Evolutionary conservation across 1,140 invertebrate species (phyloP).

Genomic region (Oppia nitens): DNA sequence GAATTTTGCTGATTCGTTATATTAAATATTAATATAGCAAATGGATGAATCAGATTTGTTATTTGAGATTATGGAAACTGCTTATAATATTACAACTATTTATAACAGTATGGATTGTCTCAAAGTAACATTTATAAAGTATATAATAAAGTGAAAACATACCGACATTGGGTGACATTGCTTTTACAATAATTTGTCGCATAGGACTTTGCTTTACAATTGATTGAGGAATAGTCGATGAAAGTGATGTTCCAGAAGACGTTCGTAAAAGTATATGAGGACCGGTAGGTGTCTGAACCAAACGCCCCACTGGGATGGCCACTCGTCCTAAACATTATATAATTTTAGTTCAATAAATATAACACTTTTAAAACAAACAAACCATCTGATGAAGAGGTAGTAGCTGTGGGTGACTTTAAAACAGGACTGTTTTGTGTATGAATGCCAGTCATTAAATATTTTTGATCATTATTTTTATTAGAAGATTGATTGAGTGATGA

Average conservation of each 20-base stretch:
- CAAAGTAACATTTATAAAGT: background rate
- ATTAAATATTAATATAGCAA: background rate
- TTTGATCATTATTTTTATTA: background rate
- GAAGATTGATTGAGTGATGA: background rate
- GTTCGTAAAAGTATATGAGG: constrained; percentile 35
- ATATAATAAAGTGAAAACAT: background rate
- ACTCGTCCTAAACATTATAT: constrained; percentile 10
- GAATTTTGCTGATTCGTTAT: background rate
- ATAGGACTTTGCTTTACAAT: background rate
- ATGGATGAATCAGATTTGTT: background rate
- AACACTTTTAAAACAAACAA: background rate
- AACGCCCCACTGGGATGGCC: constrained; percentile 27
- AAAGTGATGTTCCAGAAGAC: constrained; percentile 21
- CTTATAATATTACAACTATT: background rate
- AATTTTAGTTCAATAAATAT: background rate
- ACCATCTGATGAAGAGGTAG: background rate
- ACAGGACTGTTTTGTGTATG: background rate
- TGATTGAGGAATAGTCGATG: background rate
- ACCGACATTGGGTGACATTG: background rate
- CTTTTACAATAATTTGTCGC: background rate
- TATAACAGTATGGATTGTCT: background rate
- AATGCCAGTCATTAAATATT: background rate
- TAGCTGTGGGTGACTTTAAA: background rate
- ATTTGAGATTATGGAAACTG: background rate
- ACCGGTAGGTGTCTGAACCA: constrained; percentile 50